Conservation (phyloP, 2,113 vertebrate genomes). For the Oophaga pumilio region DNA sequence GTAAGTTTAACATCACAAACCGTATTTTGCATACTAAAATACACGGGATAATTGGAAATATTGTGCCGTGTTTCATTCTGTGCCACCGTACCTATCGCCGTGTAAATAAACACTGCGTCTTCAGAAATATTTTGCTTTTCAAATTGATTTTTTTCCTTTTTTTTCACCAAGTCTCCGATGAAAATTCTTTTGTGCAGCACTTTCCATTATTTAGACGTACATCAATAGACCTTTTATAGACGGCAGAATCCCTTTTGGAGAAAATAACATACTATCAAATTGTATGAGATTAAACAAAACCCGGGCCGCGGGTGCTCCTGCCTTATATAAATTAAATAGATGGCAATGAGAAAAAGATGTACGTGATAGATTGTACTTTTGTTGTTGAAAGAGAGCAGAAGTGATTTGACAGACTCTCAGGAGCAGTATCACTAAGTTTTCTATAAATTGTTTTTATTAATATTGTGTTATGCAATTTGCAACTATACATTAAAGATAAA, state of each 20-base stretch:
- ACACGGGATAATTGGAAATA: constrained; percentile 69
- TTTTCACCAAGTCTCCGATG: neutral
- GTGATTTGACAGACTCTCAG: neutral
- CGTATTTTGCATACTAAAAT: constrained; percentile 66
- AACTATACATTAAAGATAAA: no score
- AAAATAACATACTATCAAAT: constrained; percentile 18
- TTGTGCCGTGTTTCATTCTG: constrained; percentile 66
- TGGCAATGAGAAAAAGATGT: constrained; percentile 9
- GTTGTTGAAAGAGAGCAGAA: neutral
- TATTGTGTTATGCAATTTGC: no score
- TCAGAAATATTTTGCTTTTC: constrained; percentile 46
- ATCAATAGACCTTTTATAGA: constrained; percentile 46
- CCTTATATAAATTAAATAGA: constrained; percentile 18
- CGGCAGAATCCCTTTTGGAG: neutral
- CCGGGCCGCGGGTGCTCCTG: neutral
- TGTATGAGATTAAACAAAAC: neutral
- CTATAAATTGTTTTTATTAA: no score
- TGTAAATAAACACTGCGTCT: constrained; percentile 64
- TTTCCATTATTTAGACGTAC: constrained; percentile 34
- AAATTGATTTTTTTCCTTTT: constrained; percentile 13
- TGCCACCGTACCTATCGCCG: constrained; percentile 62
- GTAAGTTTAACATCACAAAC: constrained; percentile 65
- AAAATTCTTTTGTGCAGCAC: constrained; percentile 24
- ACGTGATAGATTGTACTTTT: neutral
- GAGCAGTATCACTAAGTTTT: no score